Conservation (phyloP, 2,888 invertebrate genomes). For the Hipparchia semele region DNA sequence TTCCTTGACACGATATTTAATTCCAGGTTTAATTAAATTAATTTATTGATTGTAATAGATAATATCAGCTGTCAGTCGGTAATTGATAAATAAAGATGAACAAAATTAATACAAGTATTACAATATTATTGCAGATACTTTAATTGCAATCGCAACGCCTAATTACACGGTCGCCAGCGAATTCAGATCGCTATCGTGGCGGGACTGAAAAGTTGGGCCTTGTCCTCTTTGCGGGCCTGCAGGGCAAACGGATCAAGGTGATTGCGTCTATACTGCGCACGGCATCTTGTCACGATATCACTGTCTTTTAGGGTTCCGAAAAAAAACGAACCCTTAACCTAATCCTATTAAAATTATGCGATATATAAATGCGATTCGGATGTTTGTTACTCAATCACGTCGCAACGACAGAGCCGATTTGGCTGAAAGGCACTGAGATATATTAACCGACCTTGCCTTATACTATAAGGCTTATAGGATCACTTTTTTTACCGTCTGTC, state of each 20-base stretch:
- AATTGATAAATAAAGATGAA: constrained; percentile 19
- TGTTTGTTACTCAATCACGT: too few species aligned
- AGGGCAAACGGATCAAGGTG: constrained; percentile 67
- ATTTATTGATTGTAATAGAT: background rate
- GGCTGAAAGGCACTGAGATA: too few species aligned
- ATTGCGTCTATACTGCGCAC: constrained; percentile 44
- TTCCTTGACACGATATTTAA: constrained; percentile 2
- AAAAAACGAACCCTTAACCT: too few species aligned
- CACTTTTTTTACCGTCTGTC: too few species aligned
- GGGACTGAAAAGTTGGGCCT: constrained; percentile 69
- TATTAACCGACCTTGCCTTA: too few species aligned
- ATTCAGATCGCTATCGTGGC: constrained; percentile 61
- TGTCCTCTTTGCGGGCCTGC: constrained; percentile 60
- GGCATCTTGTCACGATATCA: constrained; percentile 53
- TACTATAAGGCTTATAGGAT: too few species aligned
- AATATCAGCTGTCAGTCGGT: background rate
- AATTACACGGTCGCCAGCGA: constrained; percentile 53
- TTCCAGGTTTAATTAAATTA: background rate
- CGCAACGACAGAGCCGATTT: too few species aligned
- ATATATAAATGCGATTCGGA: too few species aligned
- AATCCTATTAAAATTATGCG: too few species aligned
- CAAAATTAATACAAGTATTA: constrained; percentile 14
- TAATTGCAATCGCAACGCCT: constrained; percentile 31
- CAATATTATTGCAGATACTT: constrained; percentile 22
- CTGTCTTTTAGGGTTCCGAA: constrained; percentile 35